These are phyloP conservation scores for Entelurus aequoreus DNA, from an alignment of 2,113 vertebrate genomes.

Conservation along the genomic window DNA sequence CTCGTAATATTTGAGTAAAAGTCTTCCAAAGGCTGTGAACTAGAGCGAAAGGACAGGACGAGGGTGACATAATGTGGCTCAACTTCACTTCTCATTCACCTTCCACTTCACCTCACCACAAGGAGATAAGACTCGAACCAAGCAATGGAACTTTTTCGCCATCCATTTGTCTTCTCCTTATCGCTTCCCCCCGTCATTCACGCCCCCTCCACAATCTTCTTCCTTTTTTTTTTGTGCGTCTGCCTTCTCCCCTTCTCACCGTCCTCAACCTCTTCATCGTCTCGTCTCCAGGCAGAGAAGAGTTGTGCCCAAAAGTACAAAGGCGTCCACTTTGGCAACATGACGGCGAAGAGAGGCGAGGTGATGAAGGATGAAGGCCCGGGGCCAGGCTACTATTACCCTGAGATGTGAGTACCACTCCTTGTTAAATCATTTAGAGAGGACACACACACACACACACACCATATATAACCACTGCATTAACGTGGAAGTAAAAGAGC, in stretches of 20 bases:
- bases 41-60: slow-evolving; percentile 15
- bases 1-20: too few relatives aligned
- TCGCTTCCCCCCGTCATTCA: slow-evolving; percentile 9
- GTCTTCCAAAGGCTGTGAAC: slow-evolving; percentile 22
- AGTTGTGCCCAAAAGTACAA: slow-evolving; percentile 71
- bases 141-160: slow-evolving; percentile 18
- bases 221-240: background rate
- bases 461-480: too few relatives aligned
- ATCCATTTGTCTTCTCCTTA: slow-evolving; percentile 12
- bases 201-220: slow-evolving; percentile 1
- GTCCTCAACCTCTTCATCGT: background rate
- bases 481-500: too few relatives aligned
- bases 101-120: slow-evolving; percentile 22
- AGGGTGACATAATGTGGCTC: slow-evolving; percentile 19
- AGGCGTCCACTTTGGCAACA: slow-evolving; percentile 70
- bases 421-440: background rate
- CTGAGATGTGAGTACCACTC: slow-evolving; percentile 53
- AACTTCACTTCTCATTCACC: slow-evolving; percentile 45
- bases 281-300: slow-evolving; percentile 42
- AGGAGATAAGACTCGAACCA: slow-evolving; percentile 19
- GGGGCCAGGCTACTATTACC: slow-evolving; percentile 70
- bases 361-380: slow-evolving; percentile 48
- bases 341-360: slow-evolving; percentile 55
- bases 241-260: slow-evolving; percentile 1
- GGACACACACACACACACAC: too few relatives aligned